Base-by-base conservation (phyloP, 2,888 invertebrate species). In the Scaptomyza flava region DNA sequence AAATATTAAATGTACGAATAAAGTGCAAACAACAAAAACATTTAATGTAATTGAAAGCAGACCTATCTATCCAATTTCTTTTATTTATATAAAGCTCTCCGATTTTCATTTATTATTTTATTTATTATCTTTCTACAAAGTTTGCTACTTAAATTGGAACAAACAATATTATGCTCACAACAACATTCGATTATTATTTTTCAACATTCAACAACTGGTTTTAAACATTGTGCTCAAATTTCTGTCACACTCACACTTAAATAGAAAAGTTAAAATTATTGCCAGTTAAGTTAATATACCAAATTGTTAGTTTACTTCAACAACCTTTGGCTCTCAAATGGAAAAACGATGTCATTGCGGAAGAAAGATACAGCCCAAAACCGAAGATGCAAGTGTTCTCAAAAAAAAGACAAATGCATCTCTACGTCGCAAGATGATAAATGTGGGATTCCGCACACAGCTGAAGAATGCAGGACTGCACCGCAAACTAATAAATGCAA, bases 1-100 rank as follows among this genome's bases (percentile, higher is more conserved):
- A 88, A 89, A 88, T 83, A 85, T 88, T 83, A 83, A 85, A 88
- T 84, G 79, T 89, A 89, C 89, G 89, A 85, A 85, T 85, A 85
- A 88, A 89, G 89, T 85, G 87, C 89, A 89, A 81, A 82, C 89
- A 88, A 88, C 81, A 87, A 86, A 85, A 86, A 89, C 88, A 86
- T 89, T 89, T 74, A 86, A 89, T 89, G 86, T 82, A 87, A 87
- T 77, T 68, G 75, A 75, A 75, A 77, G 61, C 72, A 65, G 54
- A 45, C 31, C 9, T 30, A 31, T 27, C 59, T n/a, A 33, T 43
- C 34, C 20, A 11, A 36, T 34, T 48, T n/a, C 20, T 27, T 33
- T 48, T 33, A 3, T 48, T 31, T 5, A 4, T 12, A 9, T n/a
- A 48, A 20, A n/a, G 33, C 0, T 2, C 8, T 9, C 20, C 23